Percentiles rank a stretch among this genome's conserved stretches.
These are phyloP conservation scores for Jaculus jaculus DNA, from an alignment of 2,113 vertebrate genomes.

Conservation along the genomic window DNA sequence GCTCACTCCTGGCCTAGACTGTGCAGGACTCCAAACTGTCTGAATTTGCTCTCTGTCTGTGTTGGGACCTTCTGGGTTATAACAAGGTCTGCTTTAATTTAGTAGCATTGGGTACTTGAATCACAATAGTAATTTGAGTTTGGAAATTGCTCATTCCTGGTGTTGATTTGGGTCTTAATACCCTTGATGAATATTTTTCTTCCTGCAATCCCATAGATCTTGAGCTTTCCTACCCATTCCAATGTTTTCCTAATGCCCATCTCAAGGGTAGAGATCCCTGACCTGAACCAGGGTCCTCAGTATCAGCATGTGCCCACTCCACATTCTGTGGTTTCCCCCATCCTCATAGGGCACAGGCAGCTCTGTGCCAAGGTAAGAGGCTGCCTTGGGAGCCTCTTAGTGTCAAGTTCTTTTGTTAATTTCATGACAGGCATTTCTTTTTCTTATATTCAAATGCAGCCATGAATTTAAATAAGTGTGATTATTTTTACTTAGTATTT, in stretches of 20 bases:
- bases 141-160: not conserved
- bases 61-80: not conserved
- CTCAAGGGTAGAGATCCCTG: not conserved
- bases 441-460: not conserved
- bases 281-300: not conserved
- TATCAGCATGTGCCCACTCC: not conserved
- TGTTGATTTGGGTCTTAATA: not conserved
- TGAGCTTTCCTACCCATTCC: not conserved
- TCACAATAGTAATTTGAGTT: not conserved
- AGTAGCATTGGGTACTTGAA: not conserved
- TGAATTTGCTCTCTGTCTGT: too few relatives aligned
- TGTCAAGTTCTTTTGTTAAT: conserved; percentile 4
- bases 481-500: conserved; percentile 8
- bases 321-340: not conserved
- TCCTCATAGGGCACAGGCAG: not conserved
- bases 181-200: not conserved
- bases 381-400: not conserved
- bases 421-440: not conserved
- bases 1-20: not conserved
- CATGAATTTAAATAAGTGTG: not conserved
- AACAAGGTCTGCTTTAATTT: conserved; percentile 2
- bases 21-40: not conserved
- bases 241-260: not conserved
- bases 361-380: too few relatives aligned
- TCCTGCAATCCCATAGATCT: not conserved